Conservation (phyloP, 2,113 vertebrate genomes). For the Bothrops jararaca region DNA sequence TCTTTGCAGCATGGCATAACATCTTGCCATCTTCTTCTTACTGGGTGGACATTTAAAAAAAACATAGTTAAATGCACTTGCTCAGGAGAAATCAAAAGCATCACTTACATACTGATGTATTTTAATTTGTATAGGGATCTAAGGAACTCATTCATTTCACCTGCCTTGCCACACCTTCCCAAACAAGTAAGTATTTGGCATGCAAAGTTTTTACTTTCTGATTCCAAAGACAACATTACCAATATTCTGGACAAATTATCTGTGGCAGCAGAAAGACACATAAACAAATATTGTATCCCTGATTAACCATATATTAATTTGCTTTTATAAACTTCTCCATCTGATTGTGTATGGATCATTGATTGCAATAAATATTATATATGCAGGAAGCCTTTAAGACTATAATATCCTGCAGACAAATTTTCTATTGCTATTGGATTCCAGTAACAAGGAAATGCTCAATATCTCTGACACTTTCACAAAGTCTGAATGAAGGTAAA, state of each 20-base stretch:
- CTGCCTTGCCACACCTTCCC: background rate
- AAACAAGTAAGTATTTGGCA: background rate
- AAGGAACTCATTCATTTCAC: background rate
- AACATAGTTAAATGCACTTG: background rate
- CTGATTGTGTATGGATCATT: background rate
- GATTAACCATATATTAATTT: background rate
- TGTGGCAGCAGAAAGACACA: background rate
- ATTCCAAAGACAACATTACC: background rate
- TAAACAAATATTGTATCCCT: background rate
- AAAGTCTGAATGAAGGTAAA: background rate
- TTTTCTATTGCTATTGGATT: background rate
- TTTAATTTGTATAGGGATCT: background rate
- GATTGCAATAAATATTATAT: background rate
- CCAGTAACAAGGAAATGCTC: background rate
- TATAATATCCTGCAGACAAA: background rate
- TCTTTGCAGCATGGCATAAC: background rate
- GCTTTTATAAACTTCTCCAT: background rate
- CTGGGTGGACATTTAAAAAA: background rate
- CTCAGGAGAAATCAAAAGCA: background rate
- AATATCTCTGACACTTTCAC: background rate
- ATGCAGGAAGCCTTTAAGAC: background rate
- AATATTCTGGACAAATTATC: background rate
- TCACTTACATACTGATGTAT: background rate
- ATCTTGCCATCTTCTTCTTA: background rate
- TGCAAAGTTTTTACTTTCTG: background rate